These are phyloP conservation scores for Calephelis perditalis DNA, from an alignment of 2,888 invertebrate genomes.

Conservation along the genomic window DNA sequence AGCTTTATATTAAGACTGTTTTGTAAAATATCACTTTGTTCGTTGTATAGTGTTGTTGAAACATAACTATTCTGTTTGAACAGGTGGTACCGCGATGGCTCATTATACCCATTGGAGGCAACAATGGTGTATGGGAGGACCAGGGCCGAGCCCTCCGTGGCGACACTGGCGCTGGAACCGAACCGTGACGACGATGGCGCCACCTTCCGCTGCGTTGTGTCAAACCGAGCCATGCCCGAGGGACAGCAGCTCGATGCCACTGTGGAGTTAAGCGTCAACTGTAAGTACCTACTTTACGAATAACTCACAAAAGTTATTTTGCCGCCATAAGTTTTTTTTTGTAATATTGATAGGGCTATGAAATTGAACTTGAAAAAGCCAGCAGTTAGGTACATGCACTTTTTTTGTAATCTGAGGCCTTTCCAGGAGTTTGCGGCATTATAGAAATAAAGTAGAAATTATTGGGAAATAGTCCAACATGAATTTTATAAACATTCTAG, in stretches of 20 bases:
- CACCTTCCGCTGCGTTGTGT: constrained; percentile 90
- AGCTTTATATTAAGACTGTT: no score
- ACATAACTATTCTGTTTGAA: background rate
- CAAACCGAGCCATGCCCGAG: constrained; percentile 92
- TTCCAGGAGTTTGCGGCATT: no score
- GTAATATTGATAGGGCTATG: no score
- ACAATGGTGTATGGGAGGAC: constrained; percentile 83
- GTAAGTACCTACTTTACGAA: constrained; percentile 80
- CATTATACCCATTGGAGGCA: constrained; percentile 84
- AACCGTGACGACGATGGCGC: constrained; percentile 91
- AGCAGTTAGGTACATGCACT: no score
- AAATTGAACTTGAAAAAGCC: no score
- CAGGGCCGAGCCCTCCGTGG: constrained; percentile 85
- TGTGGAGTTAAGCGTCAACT: constrained; percentile 91
- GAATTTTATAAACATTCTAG: no score
- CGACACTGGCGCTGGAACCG: constrained; percentile 86
- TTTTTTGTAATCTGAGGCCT: no score
- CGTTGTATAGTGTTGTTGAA: background rate
- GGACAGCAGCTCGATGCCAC: constrained; percentile 88
- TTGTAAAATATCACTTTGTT: background rate
- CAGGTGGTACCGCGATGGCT: constrained; percentile 90
- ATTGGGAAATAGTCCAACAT: no score
- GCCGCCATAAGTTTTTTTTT: no score
- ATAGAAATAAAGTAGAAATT: no score
- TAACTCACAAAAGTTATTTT: no score